Conservation (phyloP, 1,140 invertebrate genomes). For the Brachystomella parvula region DNA sequence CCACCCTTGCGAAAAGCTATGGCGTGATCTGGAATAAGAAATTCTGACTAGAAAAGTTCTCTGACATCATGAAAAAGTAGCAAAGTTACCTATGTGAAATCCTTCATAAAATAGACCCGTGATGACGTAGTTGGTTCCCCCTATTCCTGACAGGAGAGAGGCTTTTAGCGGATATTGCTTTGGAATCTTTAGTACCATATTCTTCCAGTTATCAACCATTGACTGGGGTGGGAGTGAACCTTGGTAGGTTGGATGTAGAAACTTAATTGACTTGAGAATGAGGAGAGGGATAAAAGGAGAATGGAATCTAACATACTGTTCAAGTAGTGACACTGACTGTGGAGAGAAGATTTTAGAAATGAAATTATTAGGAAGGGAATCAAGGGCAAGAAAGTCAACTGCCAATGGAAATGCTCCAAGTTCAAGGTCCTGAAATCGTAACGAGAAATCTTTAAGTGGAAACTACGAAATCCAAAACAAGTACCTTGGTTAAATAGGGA, state of each 20-base stretch:
- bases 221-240: conserved; percentile 42
- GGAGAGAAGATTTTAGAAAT: conserved; percentile 42
- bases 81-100: conserved; percentile 46
- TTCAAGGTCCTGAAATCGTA: conserved; percentile 40
- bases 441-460: conserved; percentile 13
- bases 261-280: conserved; percentile 50
- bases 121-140: conserved; percentile 45
- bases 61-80: conserved; percentile 1
- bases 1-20: conserved; percentile 49
- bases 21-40: conserved; percentile 46
- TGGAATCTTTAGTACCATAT: conserved; percentile 6
- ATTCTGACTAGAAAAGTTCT: conserved; percentile 8
- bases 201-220: conserved; percentile 33
- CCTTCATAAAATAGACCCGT: conserved; percentile 44
- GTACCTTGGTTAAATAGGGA: conserved; percentile 42
- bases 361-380: conserved; percentile 47
- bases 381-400: conserved; percentile 46
- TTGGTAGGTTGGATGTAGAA: conserved; percentile 47
- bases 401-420: conserved; percentile 47
- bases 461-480: conserved; percentile 1
- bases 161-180: conserved; percentile 42
- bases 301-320: conserved; percentile 39
- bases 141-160: conserved; percentile 44
- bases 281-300: conserved; percentile 48
- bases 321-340: conserved; percentile 9